These are phyloP conservation scores for Nephrocerus scutellatus DNA, from an alignment of 2,888 invertebrate species.

Conservation along the genomic window DNA sequence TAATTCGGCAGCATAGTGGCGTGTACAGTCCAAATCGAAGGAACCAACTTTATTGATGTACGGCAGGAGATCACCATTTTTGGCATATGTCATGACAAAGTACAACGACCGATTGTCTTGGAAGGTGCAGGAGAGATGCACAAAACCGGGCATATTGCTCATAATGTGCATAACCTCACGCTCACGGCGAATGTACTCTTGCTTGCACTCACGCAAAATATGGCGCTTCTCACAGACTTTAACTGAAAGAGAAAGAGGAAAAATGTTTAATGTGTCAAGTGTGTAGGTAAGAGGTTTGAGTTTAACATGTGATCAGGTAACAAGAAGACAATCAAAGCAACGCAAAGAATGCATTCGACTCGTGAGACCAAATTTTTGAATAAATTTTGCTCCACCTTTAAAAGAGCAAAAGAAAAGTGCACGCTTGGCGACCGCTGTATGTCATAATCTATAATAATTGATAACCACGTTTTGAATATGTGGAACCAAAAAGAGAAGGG, in stretches of 20 bases:
- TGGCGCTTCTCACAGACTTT: constrained; percentile 97
- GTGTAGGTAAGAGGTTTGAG: no score
- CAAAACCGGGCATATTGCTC: constrained; percentile 79
- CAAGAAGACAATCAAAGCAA: no score
- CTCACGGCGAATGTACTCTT: constrained; percentile 87
- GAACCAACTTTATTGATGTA: constrained; percentile 86
- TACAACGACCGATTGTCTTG: constrained; percentile 89
- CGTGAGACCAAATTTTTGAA: no score
- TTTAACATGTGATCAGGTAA: no score
- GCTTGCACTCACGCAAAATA: constrained; percentile 88
- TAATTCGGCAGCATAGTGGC: constrained; percentile 93
- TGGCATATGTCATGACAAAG: constrained; percentile 92
- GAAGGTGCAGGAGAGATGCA: constrained; percentile 91
- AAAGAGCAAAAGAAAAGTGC: no score
- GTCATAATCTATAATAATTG: no score
- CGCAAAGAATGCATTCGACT: no score
- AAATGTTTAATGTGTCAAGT: constrained; percentile 1
- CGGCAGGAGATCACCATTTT: constrained; percentile 88
- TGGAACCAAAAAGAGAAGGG: no score
- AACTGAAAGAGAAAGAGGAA: constrained; percentile 54
- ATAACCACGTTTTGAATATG: no score
- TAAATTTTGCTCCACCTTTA: no score
- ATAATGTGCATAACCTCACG: constrained; percentile 87
- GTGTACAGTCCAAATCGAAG: constrained; percentile 81
- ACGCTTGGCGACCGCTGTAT: no score